Evolutionary conservation across 1,140 invertebrate genomes (phyloP), one percentile per base, ranked within the genome.

Genomic region (Mya arenaria): DNA sequence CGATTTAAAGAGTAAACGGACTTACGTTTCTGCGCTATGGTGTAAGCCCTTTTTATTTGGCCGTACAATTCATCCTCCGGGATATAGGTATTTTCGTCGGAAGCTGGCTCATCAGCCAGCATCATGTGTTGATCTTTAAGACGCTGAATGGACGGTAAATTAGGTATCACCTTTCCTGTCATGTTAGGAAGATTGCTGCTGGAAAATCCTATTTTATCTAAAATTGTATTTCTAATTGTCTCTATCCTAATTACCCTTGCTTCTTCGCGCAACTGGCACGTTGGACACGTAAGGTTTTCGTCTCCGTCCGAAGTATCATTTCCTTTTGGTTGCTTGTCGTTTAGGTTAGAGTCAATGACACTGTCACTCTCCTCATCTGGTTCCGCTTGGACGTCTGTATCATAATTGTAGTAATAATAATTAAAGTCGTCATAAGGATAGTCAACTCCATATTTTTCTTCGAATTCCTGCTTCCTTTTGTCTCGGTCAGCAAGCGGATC

Each of bases 1-100:
- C n/a, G n/a, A n/a, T n/a, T n/a, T n/a, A n/a, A n/a, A n/a, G n/a
- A 1, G 32, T 37, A 36, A 37, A 6, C 0, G 23, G 28, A 71
- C 68, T 79, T 68, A 81, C 68, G 66, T 56, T n/a, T 34, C 60
- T 68, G 56, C 58, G 44, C 62, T 56, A 55, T 62, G 19, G 39
- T 72, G n/a, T 77, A 72, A 39, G 72, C 74, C 28, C 36, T 78
- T 52, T 78, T 62, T 4, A 77, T 72, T 32, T 85, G 68, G 0
- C 68, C 83, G 41, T 85, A 72, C 28, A 52, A 34, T 25, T 82
- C 71, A n/a, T 85, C 83, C n/a, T 85, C 83, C 0, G 48, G 48
- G n/a, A 44, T 28, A 37, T 69, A 62, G n/a, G 82, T 69, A 28
- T 68, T 66, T 13, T 69, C 13, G 3, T 55, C n/a, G 0, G 23